Base-by-base conservation (phyloP, 92 coral and sea anemone species). In the Umimayanthus chanpuru region DNA sequence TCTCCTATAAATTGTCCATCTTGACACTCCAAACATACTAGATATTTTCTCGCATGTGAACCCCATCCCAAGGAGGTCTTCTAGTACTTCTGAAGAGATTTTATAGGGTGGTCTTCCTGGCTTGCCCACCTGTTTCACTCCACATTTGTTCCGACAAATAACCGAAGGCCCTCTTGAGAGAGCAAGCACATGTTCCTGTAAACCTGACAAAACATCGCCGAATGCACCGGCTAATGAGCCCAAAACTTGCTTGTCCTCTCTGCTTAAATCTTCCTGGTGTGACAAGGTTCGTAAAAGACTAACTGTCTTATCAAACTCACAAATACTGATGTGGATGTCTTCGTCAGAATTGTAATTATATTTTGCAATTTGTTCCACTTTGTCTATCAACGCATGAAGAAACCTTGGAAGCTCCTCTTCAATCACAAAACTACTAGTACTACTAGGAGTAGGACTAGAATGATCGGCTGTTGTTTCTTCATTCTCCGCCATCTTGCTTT, bases 91-190 rank as follows among this genome's bases (percentile, higher is more conserved):
- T 18, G 68, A 18, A 0, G 68, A 23, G 25, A 61, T 61, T 53
- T 14, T 4, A 53, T 53, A 53, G 58, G 50, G 25, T 74, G 79
- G 79, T 74, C 79, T 39, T 74, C 79, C 79, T 38, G 50, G 47
- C 79, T 74, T 74, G 50, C 50, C 79, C 8, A 74, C 79, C 47
- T 74, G 79, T 74, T 74, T 74, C 79, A 36, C 79, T 74, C 79
- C 14, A 74, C 25, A 74, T 39, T 38, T 74, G 79, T 74, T 74
- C 79, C 20, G 26, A 74, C 47, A 39, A 74, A 74, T 74, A 74
- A 74, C 26, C 47, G 50, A 74, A 74, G 79, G 25, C 11, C 79
- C 79, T 74, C 79, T 74, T 74, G 79, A 39, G 79, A 74, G 79
- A 39, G 79, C 49, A 74, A 74, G 79, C 50, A 74, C 49, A 74